A percentile compares a stretch with the other conserved stretches of the same genome.
phyloP scores from a whole-genome alignment of 2,113 vertebrate species.

The Conger conger region DNA sequence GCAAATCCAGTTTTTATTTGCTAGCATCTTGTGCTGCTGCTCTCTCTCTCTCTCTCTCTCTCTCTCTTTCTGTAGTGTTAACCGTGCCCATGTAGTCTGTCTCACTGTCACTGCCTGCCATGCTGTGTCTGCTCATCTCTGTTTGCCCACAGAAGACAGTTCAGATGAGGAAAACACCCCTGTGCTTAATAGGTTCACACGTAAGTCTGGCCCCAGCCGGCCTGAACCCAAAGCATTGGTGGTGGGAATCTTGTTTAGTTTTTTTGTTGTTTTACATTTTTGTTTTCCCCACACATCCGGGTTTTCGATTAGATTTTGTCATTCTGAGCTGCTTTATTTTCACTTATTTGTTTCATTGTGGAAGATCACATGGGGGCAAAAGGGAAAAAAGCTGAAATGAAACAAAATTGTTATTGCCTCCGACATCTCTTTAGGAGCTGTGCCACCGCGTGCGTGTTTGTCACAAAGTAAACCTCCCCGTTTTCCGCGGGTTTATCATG shows the following conservation, averaged over 20 bases:
- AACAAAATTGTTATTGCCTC: not conserved
- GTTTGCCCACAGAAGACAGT: conserved; percentile 71
- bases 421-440: not conserved
- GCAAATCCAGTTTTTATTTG: conserved; percentile 35
- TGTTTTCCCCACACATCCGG: not conserved
- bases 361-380: not conserved
- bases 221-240: conserved; percentile 38
- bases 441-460: not conserved
- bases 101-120: conserved; percentile 55
- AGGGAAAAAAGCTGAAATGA: not conserved
- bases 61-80: conserved; percentile 22
- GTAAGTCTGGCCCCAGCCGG: conserved; percentile 61
- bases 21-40: conserved; percentile 16
- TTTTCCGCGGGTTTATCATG: not conserved
- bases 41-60: not conserved
- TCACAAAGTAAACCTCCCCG: not conserved
- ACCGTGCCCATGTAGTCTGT: conserved; percentile 42
- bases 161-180: conserved; percentile 69
- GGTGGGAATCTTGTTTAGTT: conserved; percentile 23
- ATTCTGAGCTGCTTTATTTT: not conserved
- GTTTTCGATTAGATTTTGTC: not conserved
- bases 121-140: conserved; percentile 67
- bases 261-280: not conserved
- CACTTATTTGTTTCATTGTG: not conserved
- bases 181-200: conserved; percentile 70